phyloP scores from a whole-genome alignment of 92 coral and sea anemone genomes.

The Scolanthus callimorphus region DNA sequence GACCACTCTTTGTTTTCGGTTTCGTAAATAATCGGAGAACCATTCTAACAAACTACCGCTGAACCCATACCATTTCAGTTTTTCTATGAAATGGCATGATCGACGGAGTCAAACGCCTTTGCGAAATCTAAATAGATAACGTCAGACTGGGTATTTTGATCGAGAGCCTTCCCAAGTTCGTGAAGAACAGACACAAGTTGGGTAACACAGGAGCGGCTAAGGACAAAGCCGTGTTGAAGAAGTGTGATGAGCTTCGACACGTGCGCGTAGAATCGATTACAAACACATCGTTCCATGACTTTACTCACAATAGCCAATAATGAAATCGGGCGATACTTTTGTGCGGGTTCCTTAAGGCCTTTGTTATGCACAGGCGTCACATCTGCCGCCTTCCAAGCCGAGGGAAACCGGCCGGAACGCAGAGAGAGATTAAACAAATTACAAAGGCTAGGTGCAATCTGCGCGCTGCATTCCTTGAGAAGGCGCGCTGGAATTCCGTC shows the following conservation, averaged over 20 bases:
- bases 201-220: background rate
- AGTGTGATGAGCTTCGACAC: background rate
- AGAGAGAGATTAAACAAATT: background rate
- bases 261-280: background rate
- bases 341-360: background rate
- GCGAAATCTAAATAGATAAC: conserved; percentile 15
- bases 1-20: conserved; percentile 32
- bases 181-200: conserved; percentile 4
- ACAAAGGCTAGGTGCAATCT: background rate
- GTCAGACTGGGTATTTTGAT: conserved; percentile 1
- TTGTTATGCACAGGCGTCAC: background rate
- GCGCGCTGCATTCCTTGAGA: background rate
- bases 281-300: background rate
- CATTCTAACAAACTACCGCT: conserved; percentile 20
- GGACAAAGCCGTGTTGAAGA: background rate
- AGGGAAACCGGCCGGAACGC: background rate
- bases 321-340: background rate
- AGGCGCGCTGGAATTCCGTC: conserved; percentile 14
- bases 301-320: background rate
- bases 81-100: conserved; percentile 17
- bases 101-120: conserved; percentile 29
- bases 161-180: background rate
- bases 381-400: background rate
- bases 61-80: conserved; percentile 14
- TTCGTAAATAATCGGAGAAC: conserved; percentile 22